Evolutionary conservation across 2,797 vertebrate species (phyloP).

Genomic region (Potorous gilbertii): DNA sequence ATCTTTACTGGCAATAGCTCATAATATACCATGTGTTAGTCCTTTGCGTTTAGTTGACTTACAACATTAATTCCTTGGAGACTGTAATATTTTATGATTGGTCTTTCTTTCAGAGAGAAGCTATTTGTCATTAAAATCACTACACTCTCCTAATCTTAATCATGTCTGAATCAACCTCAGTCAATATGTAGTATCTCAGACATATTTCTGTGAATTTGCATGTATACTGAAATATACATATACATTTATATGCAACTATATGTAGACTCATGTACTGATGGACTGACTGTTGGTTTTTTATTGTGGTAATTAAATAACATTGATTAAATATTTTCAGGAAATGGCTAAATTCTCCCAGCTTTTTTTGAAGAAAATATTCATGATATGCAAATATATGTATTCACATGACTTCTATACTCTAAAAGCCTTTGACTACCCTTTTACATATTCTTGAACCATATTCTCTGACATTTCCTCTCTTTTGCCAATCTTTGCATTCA

Average conservation of each 20-base stretch:
- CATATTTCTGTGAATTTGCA: background rate
- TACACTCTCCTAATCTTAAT: background rate
- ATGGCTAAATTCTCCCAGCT: background rate
- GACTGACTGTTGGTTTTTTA: background rate
- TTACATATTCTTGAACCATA: background rate
- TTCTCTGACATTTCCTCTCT: background rate
- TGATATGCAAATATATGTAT: background rate
- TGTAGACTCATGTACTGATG: background rate
- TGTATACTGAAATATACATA: background rate
- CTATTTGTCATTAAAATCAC: background rate
- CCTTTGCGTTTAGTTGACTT: background rate
- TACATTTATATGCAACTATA: background rate
- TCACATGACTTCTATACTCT: background rate
- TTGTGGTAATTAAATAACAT: background rate
- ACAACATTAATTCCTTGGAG: background rate
- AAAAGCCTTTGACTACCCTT: background rate
- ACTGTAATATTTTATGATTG: background rate
- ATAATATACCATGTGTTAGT: background rate
- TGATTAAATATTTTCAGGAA: background rate
- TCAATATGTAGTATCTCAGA: background rate
- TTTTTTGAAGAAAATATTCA: background rate
- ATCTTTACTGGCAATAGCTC: background rate
- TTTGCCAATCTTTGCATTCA: background rate
- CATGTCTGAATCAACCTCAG: background rate
- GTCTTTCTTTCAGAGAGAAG: background rate